Conservation (phyloP, 1,140 invertebrate species). For the Orchestia grillus region DNA sequence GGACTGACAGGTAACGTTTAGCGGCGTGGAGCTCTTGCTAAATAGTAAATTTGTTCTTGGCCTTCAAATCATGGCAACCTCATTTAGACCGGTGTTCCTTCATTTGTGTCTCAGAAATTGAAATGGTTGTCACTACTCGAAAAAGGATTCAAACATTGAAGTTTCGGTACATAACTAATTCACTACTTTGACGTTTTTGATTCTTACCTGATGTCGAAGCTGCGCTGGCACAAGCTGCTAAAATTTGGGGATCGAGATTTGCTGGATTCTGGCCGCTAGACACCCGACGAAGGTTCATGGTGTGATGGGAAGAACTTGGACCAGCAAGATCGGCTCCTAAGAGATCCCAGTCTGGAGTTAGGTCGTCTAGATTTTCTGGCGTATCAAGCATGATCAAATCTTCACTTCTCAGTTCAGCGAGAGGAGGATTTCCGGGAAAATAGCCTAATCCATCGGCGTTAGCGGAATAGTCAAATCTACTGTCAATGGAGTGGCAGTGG, state of each 20-base stretch:
- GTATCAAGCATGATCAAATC: conserved; percentile 32
- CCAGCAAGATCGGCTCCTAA: not conserved
- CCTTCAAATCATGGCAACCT: not conserved
- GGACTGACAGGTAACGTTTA: not conserved
- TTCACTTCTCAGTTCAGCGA: conserved; percentile 16
- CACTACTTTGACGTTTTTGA: not conserved
- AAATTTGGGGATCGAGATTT: not conserved
- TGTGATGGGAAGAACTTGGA: not conserved
- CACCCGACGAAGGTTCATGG: not conserved
- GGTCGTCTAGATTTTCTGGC: conserved; percentile 23
- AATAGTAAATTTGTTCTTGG: not conserved
- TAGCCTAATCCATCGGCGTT: not conserved
- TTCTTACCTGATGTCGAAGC: not conserved
- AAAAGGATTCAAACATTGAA: not conserved
- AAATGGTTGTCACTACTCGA: not conserved
- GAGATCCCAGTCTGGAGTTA: conserved; percentile 44
- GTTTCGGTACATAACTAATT: not conserved
- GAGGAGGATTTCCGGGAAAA: not conserved
- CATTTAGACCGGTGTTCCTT: not conserved
- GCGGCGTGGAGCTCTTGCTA: not conserved
- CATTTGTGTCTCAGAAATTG: not conserved
- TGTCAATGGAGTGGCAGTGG: not conserved
- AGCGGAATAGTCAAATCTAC: not conserved
- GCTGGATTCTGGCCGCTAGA: not conserved
- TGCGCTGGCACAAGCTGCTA: not conserved